Percentiles rank a stretch among this genome's conserved stretches.
Conservation (phyloP, 2,113 vertebrate species). For the Chlorodrepanis virens region DNA sequence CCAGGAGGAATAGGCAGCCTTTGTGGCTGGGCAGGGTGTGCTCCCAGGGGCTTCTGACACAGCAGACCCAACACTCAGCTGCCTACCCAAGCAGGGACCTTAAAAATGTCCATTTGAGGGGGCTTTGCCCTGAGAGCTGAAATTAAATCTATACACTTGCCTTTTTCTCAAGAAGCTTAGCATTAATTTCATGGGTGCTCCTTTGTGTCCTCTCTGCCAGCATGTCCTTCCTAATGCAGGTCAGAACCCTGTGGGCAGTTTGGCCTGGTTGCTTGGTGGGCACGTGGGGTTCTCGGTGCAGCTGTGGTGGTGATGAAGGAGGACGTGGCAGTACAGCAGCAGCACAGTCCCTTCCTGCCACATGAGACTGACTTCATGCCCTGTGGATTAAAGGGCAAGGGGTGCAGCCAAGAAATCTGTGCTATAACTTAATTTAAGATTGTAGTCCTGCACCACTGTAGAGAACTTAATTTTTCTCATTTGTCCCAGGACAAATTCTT, state of each 20-base stretch:
- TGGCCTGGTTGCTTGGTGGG: neutral
- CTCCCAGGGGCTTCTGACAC: neutral
- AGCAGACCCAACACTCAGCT: neutral
- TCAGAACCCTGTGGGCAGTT: neutral
- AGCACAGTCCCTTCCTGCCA: neutral
- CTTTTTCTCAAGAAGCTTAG: neutral
- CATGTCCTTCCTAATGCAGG: neutral
- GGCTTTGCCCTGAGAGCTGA: neutral
- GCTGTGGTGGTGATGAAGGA: neutral
- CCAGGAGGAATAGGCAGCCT: neutral
- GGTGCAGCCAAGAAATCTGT: neutral
- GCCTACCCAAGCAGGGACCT: neutral
- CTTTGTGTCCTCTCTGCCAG: neutral
- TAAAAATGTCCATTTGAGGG: neutral
- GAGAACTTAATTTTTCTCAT: neutral
- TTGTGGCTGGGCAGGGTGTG: neutral
- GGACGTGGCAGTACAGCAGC: neutral
- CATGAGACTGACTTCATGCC: neutral
- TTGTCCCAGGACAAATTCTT: neutral
- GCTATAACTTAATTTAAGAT: neutral
- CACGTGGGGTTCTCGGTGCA: accelerated
- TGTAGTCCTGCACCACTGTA: neutral
- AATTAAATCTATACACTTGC: neutral
- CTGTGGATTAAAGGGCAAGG: neutral
- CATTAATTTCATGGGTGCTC: neutral